Evolutionary conservation across 2,113 vertebrate genomes (phyloP).

Genomic region (Catharus minimus): DNA sequence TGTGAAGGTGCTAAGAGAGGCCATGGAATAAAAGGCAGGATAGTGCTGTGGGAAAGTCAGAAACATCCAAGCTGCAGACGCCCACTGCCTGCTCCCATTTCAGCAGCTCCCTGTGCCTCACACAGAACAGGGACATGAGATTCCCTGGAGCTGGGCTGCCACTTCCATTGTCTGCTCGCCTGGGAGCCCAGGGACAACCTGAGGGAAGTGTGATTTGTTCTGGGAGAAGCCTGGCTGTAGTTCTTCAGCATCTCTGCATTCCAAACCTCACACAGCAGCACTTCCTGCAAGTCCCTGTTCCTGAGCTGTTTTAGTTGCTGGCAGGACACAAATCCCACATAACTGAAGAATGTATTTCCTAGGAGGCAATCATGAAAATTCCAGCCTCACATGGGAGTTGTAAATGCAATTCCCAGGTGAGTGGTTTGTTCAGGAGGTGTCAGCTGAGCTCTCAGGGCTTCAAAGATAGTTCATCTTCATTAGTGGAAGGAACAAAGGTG

Average conservation of each 20-base stretch:
- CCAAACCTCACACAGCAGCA: neutral
- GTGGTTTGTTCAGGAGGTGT: neutral
- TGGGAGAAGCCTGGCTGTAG: neutral
- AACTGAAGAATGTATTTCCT: rapidly evolving
- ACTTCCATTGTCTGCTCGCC: rapidly evolving
- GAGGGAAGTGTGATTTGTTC: neutral
- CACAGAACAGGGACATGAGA: neutral
- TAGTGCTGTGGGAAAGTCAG: neutral
- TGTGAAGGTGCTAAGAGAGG: neutral
- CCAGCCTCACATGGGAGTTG: neutral
- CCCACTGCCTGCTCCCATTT: neutral
- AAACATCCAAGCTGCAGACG: neutral
- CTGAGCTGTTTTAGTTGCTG: neutral
- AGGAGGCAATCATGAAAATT: neutral
- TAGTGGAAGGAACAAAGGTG: neutral
- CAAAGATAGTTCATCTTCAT: neutral
- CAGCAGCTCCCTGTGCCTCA: neutral
- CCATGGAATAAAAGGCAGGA: neutral
- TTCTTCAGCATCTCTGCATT: neutral
- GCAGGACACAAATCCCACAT: neutral
- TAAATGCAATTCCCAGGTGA: neutral
- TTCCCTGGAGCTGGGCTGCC: neutral
- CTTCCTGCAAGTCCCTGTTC: neutral
- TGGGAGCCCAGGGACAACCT: neutral
- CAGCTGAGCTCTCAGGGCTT: neutral